Conservation (phyloP, 1,140 invertebrate genomes). For the Homarus americanus region DNA sequence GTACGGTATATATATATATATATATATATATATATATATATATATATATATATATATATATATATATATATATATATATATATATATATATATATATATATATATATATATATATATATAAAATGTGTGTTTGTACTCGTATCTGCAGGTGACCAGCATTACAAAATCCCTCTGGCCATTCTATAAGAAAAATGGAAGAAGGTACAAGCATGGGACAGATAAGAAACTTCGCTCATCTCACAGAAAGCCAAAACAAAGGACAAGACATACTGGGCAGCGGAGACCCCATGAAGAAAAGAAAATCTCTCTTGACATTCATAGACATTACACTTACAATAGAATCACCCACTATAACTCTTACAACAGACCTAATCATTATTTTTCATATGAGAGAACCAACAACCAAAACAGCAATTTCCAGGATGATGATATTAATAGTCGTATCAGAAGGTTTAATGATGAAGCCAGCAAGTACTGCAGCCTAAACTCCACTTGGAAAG, state of each 20-base stretch:
- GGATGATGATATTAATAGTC: neutral
- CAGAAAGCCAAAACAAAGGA: neutral
- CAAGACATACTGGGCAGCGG: neutral
- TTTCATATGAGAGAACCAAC: neutral
- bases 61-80: too few species aligned
- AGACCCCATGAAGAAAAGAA: neutral
- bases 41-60: too few species aligned
- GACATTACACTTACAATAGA: neutral
- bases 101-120: neutral
- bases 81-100: too few species aligned
- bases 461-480: conserved; percentile 2
- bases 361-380: neutral
- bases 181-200: conserved; percentile 48
- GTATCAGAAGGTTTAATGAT: neutral
- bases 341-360: neutral
- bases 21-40: too few species aligned
- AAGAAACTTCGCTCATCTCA: neutral
- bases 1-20: too few species aligned
- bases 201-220: conserved; percentile 34
- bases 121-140: neutral
- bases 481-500: conserved; percentile 30
- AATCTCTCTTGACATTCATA: neutral
- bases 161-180: conserved; percentile 58
- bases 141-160: conserved; percentile 32
- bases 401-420: neutral